Evolutionary conservation across 2,113 vertebrate genomes (phyloP), one percentile per base, ranked within the genome.

Genomic region (Ciconia boyciana): DNA sequence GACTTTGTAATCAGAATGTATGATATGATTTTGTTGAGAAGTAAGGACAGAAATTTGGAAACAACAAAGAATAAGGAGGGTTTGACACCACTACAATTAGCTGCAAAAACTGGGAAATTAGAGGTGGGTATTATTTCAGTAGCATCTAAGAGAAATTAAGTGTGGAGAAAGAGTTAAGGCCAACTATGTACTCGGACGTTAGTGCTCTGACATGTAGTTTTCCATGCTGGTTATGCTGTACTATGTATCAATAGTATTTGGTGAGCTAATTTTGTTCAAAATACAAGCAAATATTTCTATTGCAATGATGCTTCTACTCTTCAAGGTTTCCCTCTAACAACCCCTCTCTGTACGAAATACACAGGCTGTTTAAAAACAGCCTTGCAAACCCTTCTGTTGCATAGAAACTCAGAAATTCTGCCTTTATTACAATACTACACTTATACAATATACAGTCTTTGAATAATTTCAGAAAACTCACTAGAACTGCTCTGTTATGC

Each of bases 1-100:
- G 98, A 98, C 79, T 98, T 98, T 19, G 98, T 98, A 3, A 97
- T 98, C 85, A 93, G 78, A 44, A 98, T 98, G 98, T 98, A 98
- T 0, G 98, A 98, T 52, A 97, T 95, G 97, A 98, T 98, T 51
- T 91, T 98, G 77, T 84, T 97, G 72, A 98, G 78, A 85, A 98
- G 98, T 2, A 93, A 96, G 66, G 98, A 95, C 95, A 97, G 97
- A 94, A 96, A 95, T 31, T 90, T 98, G 96, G 98, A 99, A 96
- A 98, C 91, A 14, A 97, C 72, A n/a, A 94, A 72, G 34, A 99
- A 99, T 44, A 98, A 98, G 0, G 97, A 98, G 0, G 98, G 98
- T 16, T 96, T 99, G 77, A 99, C 98, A 1, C 98, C 98, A 0
- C 93, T 98, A 41, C 98, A 98, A 11, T 93, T 99, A 55, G 98